Evolutionary conservation across 2,113 vertebrate species (phyloP), one percentile per base, ranked within the genome.

Genomic region (Urocitellus parryii): DNA sequence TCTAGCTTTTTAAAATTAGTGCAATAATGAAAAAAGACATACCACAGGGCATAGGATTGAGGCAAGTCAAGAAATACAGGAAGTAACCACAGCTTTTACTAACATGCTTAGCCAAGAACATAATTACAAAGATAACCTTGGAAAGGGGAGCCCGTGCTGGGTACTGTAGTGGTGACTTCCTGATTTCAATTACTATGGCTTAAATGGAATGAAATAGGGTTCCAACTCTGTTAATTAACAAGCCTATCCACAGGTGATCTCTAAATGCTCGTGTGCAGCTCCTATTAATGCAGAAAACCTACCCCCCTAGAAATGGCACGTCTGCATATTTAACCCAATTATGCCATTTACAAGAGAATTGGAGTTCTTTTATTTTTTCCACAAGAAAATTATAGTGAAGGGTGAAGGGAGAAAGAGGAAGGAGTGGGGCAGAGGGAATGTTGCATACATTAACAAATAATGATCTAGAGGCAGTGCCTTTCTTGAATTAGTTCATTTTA

Each of bases 171-270:
- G 91, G 96, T 97, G 97, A 96, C 96, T 97, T 77, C 96, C 83
- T 90, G 90, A 97, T 98, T 97, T 97, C 98, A 98, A 98, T 98
- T 97, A 95, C 92, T 96, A 72, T 5, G 11, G n/a, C 93, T 97
- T 96, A 98, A 97, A 97, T 97, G 96, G 96, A 98, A 98, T 98
- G 1, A 98, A 98, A 98, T 88, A 95, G 92, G 94, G 93, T 87
- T 96, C 96, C 92, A 68, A 95, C 96, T 98, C 78, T 9, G 42
- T 97, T 98, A 98, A 98, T 98, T 98, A 98, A 97, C 94, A 90
- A 97, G 89, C 88, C 96, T 98, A 95, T 95, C 97, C 97, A 98
- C 98, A 98, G 98, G 98, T 98, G 97, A 98, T 98, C 98, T 97
- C 97, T 95, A 95, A 95, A 97, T 51, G 56, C 90, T 94, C 92